A percentile compares a stretch with the other conserved stretches of the same genome.
These are phyloP conservation scores for Ditylenchus weischeri DNA, from an alignment of 2,888 invertebrate genomes.

Conservation along the genomic window DNA sequence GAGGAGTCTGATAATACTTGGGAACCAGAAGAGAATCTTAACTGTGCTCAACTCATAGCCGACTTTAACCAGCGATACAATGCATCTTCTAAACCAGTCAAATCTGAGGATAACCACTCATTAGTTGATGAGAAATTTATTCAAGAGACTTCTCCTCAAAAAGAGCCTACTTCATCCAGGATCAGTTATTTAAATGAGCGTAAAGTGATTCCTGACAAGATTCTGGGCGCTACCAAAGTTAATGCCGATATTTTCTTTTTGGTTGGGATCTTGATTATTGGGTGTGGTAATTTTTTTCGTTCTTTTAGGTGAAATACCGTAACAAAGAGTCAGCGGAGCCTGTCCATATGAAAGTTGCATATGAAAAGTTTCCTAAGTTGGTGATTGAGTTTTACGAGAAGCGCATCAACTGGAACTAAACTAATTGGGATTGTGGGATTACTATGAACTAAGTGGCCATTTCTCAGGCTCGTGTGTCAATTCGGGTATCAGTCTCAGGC, in stretches of 20 bases:
- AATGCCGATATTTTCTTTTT: conserved; percentile 20
- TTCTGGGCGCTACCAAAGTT: conserved; percentile 18
- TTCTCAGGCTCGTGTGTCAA: too few relatives aligned
- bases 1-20: conserved; percentile 21
- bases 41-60: conserved; percentile 19
- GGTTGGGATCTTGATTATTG: background rate
- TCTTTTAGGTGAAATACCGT: conserved; percentile 9
- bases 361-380: conserved; percentile 12
- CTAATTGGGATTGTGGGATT: background rate
- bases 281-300: background rate
- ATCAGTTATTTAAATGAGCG: too few relatives aligned
- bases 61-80: conserved; percentile 1
- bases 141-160: too few relatives aligned
- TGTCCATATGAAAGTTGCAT: background rate
- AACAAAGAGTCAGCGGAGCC: conserved; percentile 13
- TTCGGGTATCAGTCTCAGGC: too few relatives aligned
- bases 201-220: too few relatives aligned
- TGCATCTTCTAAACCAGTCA: too few relatives aligned
- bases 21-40: conserved; percentile 22
- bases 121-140: too few relatives aligned
- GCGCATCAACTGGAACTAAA: conserved; percentile 11
- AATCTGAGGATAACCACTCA: too few relatives aligned
- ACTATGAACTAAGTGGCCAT: too few relatives aligned
- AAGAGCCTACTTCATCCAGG: too few relatives aligned
- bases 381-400: conserved; percentile 23